These are phyloP conservation scores for Platalea minor DNA, from an alignment of 2,797 vertebrate species.

Conservation along the genomic window DNA sequence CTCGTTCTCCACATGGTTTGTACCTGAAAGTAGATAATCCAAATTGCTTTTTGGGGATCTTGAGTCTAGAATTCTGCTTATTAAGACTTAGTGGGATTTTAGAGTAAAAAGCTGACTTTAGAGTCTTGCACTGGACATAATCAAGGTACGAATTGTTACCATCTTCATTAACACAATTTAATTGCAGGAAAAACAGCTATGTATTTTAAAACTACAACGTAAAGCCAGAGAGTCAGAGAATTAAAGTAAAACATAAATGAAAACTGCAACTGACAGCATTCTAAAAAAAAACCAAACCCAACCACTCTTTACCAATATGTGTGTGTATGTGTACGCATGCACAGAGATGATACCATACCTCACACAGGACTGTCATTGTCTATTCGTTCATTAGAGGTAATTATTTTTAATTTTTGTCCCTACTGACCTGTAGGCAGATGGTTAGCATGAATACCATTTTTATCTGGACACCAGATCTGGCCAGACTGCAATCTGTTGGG, in stretches of 20 bases:
- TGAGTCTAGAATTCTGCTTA: neutral
- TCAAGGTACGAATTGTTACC: neutral
- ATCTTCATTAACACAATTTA: neutral
- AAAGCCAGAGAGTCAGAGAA: neutral
- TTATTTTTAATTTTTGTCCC: constrained; percentile 79
- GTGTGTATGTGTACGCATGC: neutral
- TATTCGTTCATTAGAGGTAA: constrained; percentile 78
- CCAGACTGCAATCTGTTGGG: constrained; percentile 56
- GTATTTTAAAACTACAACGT: neutral
- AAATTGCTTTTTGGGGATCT: neutral
- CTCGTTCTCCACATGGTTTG: neutral
- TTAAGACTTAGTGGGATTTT: neutral
- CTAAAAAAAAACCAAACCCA: neutral
- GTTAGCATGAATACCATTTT: constrained; percentile 76
- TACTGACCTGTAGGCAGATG: constrained; percentile 79
- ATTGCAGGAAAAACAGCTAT: neutral
- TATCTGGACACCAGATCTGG: constrained; percentile 79
- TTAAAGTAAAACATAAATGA: neutral
- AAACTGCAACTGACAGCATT: neutral
- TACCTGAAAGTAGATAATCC: neutral
- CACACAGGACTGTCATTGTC: constrained; percentile 73
- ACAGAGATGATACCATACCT: constrained; percentile 51
- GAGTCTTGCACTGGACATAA: neutral
- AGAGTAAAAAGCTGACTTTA: neutral
- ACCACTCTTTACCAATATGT: neutral